phyloP scores from a whole-genome alignment of 2,113 vertebrate genomes.

The Gymnarchus niloticus region DNA sequence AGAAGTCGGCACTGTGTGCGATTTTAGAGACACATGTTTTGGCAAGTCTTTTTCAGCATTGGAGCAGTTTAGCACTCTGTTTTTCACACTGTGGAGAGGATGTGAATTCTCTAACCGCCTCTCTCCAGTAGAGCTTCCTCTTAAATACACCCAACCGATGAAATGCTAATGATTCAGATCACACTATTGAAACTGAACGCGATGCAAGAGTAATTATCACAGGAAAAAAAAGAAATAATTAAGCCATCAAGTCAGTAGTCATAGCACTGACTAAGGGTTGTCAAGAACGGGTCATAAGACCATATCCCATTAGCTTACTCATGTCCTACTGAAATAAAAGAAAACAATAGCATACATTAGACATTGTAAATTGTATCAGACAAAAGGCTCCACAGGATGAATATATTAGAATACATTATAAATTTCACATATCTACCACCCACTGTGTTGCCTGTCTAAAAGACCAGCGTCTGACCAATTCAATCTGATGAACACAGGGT shows the following conservation, averaged over 20 bases:
- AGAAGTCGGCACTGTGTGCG: not conserved
- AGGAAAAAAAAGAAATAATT: not conserved
- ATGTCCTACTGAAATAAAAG: not conserved
- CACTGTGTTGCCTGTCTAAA: not conserved
- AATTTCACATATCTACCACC: not conserved
- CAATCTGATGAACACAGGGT: not conserved
- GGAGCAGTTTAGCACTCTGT: not conserved
- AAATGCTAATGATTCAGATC: not conserved
- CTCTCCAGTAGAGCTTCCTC: not conserved
- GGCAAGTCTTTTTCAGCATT: not conserved
- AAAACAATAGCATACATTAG: not conserved
- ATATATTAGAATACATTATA: constrained; percentile 12
- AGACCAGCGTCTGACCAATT: not conserved
- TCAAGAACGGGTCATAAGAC: not conserved
- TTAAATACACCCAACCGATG: not conserved
- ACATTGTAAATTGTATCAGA: not conserved
- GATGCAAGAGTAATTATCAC: not conserved
- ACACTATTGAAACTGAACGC: not conserved
- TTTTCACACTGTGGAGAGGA: not conserved
- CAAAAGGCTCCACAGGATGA: not conserved
- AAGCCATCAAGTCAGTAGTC: not conserved
- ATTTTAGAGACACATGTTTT: not conserved
- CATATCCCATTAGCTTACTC: not conserved
- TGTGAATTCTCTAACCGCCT: not conserved
- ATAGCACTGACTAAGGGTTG: not conserved